These are phyloP conservation scores for Coracopsis vasa DNA, from an alignment of 2,113 vertebrate species.

Conservation along the genomic window DNA sequence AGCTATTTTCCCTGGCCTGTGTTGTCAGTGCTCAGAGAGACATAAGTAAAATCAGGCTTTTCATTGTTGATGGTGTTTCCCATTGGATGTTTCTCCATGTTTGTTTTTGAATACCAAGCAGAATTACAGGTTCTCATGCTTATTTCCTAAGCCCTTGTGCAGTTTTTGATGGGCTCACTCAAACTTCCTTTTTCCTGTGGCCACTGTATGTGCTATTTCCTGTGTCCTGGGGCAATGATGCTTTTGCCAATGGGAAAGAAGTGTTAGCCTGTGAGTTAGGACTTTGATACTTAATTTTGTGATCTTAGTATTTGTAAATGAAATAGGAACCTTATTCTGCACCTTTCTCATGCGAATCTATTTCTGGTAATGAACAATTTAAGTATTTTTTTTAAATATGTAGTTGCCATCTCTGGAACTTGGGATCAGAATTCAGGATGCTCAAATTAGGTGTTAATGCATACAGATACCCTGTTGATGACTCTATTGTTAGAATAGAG, in stretches of 20 bases:
- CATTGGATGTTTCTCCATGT: not conserved
- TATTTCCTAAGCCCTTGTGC: not conserved
- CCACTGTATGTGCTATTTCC: not conserved
- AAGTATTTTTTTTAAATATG: not conserved
- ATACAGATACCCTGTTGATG: conserved; percentile 6
- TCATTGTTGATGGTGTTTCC: not conserved
- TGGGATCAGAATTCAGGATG: conserved; percentile 20
- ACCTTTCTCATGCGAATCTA: conserved; percentile 39
- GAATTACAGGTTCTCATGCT: not conserved
- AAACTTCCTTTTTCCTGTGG: not conserved
- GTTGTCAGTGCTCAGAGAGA: not conserved
- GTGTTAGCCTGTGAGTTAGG: not conserved
- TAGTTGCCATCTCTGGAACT: conserved; percentile 19
- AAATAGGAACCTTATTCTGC: not conserved
- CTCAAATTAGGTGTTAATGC: conserved; percentile 24
- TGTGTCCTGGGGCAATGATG: not conserved
- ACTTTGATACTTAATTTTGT: not conserved
- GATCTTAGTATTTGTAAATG: not conserved
- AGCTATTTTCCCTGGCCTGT: not conserved
- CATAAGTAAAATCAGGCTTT: not conserved
- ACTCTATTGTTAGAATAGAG: conserved; percentile 35
- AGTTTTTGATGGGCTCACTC: not conserved
- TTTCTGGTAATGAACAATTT: conserved; percentile 51
- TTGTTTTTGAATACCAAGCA: not conserved
- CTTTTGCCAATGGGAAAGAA: not conserved